These are phyloP conservation scores for Tupaia tana DNA, from an alignment of 2,113 vertebrate species.

Conservation along the genomic window DNA sequence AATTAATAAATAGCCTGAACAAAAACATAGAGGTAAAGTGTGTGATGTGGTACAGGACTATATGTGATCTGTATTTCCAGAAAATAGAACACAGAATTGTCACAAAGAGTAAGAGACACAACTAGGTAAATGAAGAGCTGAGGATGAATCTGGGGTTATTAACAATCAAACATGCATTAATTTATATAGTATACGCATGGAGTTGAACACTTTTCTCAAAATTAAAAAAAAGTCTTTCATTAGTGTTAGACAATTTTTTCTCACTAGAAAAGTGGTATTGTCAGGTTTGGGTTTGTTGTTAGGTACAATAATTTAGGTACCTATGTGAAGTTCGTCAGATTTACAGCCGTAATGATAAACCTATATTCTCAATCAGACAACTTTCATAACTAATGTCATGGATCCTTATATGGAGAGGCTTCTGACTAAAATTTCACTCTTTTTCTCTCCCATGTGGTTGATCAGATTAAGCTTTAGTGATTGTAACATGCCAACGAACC, in stretches of 20 bases:
- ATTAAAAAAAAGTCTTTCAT: not conserved
- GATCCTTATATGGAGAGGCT: not conserved
- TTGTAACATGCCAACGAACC: not conserved
- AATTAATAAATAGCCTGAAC: not conserved
- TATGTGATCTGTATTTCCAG: not conserved
- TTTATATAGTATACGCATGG: not conserved
- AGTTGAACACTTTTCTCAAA: not conserved
- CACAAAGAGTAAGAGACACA: not conserved
- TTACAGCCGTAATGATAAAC: not conserved
- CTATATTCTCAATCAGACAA: not conserved
- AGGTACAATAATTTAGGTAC: not conserved
- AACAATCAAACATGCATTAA: not conserved
- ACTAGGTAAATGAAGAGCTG: not conserved
- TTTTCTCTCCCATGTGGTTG: not conserved
- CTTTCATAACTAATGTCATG: not conserved
- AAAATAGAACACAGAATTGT: not conserved
- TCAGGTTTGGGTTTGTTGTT: not conserved
- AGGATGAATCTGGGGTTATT: not conserved
- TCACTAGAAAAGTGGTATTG: not conserved
- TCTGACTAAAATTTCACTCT: not conserved
- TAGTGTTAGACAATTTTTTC: not conserved
- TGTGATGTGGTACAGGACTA: not conserved
- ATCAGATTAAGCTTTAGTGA: constrained; percentile 11
- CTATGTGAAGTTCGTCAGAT: not conserved
- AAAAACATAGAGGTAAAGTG: not conserved